Evolutionary conservation across 2,797 vertebrate genomes (phyloP), one percentile per base, ranked within the genome.

Genomic region (Coregonus suidteri): DNA sequence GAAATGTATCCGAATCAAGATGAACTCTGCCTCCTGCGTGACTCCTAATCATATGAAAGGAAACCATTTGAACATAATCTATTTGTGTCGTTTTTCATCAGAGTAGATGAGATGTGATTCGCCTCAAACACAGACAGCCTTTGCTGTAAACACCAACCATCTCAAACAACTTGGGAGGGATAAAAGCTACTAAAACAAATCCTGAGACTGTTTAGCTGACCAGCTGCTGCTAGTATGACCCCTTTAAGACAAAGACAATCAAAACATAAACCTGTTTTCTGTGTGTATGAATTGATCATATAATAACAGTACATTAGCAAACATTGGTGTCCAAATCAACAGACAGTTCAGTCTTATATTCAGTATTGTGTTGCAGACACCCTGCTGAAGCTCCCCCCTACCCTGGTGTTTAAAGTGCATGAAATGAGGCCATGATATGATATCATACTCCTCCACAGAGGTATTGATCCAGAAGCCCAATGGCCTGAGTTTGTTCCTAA

Each of bases 11-110:
- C 13, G 79, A 87, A 85, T 90, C 87, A 51, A 75, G 77, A 88
- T 87, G 87, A 82, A 83, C 52, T 0, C 65, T 54, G 85, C 83
- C 37, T 83, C 79, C 81, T 74, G 68, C 0, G 77, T 86, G 79
- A 79, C 77, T 82, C 83, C 77, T 85, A 88, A 90, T 90, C 82
- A 90, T 18, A 14, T 71, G 76, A 88, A 88, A 87, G 82, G 74
- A 91, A 90, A 89, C 81, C 83, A 88, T 90, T 90, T 83, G 88
- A 81, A 79, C 74, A 76, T 78, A 85, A 88, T 88, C 81, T 85
- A 83, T 86, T 83, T 47, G 71, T 85, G 87, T 88, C 54, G 77
- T 30, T 52, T 18, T 47, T 75, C 47, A 69, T 77, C 65, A 34
- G 68, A 78, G 74, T 69, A 71, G 30, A 65, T 35, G 66, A 47